Conservation (phyloP, 2,113 vertebrate genomes). For the Silurus glanis region DNA sequence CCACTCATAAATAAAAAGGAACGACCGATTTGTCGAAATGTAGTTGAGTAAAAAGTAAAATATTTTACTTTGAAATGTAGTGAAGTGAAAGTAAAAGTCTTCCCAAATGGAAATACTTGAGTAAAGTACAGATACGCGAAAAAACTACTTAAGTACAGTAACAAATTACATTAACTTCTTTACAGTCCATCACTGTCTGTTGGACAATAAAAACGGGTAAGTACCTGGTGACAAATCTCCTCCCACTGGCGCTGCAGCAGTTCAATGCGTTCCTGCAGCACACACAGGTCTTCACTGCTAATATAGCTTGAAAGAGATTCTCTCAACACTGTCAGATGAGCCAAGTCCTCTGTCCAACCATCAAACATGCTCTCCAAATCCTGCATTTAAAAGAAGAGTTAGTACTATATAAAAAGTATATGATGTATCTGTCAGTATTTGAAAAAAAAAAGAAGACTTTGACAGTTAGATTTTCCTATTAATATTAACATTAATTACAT, state of each 20-base stretch:
- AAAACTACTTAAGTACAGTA: too few species aligned
- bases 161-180: too few species aligned
- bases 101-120: too few species aligned
- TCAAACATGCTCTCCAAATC: slow-evolving; percentile 86
- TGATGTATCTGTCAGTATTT: not conserved
- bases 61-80: too few species aligned
- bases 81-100: too few species aligned
- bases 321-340: slow-evolving; percentile 79
- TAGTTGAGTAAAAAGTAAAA: too few species aligned
- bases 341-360: slow-evolving; percentile 88
- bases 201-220: not conserved
- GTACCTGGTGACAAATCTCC: slow-evolving; percentile 91
- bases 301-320: slow-evolving; percentile 80
- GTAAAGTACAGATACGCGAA: too few species aligned
- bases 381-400: slow-evolving; percentile 59
- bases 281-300: slow-evolving; percentile 84
- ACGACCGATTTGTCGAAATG: too few species aligned
- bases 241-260: slow-evolving; percentile 95
- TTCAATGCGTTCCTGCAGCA: slow-evolving; percentile 88
- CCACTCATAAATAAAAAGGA: too few species aligned
- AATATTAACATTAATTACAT: not conserved
- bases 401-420: not conserved
- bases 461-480: not conserved
- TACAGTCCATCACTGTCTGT: too few species aligned
- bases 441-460: not conserved